These are phyloP conservation scores for Meriones psammophilus DNA, from an alignment of 2,797 vertebrate genomes.

Conservation along the genomic window DNA sequence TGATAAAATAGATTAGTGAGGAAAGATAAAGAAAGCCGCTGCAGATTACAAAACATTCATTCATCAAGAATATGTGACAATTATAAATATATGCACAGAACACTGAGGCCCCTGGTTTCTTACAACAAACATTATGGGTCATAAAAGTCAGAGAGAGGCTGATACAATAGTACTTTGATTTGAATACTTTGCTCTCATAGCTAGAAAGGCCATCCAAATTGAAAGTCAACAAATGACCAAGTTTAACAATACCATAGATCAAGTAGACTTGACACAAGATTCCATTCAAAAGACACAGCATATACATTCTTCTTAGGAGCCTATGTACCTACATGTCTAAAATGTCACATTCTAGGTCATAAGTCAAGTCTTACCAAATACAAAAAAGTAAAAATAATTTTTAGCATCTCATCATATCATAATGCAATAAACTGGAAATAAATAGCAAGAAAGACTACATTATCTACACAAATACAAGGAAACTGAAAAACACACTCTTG, in stretches of 20 bases:
- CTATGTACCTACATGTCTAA: not conserved
- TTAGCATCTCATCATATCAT: not conserved
- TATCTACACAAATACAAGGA: not conserved
- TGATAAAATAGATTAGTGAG: not conserved
- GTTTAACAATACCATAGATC: not conserved
- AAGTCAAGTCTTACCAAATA: not conserved
- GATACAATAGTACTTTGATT: not conserved
- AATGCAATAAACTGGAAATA: not conserved
- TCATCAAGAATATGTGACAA: not conserved
- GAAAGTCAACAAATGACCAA: not conserved
- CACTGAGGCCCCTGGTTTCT: not conserved
- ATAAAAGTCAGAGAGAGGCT: not conserved
- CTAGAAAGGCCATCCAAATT: not conserved
- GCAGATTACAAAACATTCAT: not conserved
- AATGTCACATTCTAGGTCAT: not conserved
- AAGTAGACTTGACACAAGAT: not conserved
- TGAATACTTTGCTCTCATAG: not conserved
- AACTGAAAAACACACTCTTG: not conserved
- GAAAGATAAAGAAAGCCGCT: not conserved
- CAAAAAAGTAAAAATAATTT: not conserved
- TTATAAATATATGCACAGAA: not conserved
- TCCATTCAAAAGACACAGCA: not conserved
- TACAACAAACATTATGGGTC: not conserved
- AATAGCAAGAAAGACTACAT: not conserved
- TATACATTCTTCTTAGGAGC: not conserved